Evolutionary conservation across 2,113 vertebrate species (phyloP).

Genomic region (Sorex fumeus): DNA sequence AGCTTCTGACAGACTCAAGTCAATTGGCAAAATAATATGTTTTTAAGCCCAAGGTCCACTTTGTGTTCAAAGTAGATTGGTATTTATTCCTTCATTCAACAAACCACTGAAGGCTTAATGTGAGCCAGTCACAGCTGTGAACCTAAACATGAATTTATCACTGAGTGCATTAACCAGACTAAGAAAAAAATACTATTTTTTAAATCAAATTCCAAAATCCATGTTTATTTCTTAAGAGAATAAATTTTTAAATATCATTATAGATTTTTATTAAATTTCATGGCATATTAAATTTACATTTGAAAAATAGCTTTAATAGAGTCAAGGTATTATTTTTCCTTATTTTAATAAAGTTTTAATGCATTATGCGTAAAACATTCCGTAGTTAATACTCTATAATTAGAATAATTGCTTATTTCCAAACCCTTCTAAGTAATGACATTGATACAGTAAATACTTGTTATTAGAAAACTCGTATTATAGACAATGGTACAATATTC

Average conservation of each 20-base stretch:
- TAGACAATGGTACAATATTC: not conserved
- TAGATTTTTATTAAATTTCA: not conserved
- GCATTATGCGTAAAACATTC: constrained; percentile 8
- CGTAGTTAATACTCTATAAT: not conserved
- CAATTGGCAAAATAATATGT: constrained; percentile 8
- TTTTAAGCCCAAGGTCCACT: not conserved
- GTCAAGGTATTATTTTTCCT: not conserved
- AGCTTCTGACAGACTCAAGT: constrained; percentile 20
- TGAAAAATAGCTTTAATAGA: not conserved
- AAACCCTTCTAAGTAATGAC: not conserved
- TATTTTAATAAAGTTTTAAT: not conserved
- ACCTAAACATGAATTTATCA: not conserved
- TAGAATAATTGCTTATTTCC: constrained; percentile 37
- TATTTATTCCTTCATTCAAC: not conserved
- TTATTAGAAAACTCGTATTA: not conserved
- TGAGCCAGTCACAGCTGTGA: not conserved
- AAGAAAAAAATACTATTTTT: not conserved
- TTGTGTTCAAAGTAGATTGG: not conserved
- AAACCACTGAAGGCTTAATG: not conserved
- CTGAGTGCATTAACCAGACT: not conserved
- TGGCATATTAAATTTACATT: not conserved
- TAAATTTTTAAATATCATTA: not conserved
- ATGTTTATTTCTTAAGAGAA: constrained; percentile 9
- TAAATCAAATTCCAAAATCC: not conserved
- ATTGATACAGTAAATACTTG: not conserved